Base-by-base conservation (phyloP, 2,113 vertebrate genomes). In the Nothocercus julius region DNA sequence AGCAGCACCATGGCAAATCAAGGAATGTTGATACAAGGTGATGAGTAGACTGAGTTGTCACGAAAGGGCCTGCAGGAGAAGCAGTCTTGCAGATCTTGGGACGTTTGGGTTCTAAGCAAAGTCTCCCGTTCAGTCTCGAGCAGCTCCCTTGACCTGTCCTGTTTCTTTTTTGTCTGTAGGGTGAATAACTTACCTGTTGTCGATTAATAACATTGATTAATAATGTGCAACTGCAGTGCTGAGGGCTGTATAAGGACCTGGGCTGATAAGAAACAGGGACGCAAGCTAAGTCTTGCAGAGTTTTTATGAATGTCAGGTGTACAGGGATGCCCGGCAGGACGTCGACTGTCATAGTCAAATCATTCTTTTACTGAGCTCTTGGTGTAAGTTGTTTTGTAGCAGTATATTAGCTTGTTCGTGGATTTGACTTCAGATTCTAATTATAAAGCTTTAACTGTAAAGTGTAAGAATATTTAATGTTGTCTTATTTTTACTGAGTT, bases 401-500 rank as follows among this genome's bases (percentile, higher is more conserved):
- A 36, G 4, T 66, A n/a, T 63, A 76, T 88, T 66, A 62, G 44
- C 79, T 85, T 84, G 59, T 77, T 92, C 69, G 74, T 92, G 93
- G 67, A 76, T 94, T 96, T 94, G 69, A 82, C 62, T 63, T 68
- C 45, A 76, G 73, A 56, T 62, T 69, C 69, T 84, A 25, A 69
- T 70, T 59, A 38, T 20, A 54, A 88, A 92, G 38, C 54, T 92
- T n/a, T 88, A 49, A 67, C 22, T 90, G 44, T 79, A 69, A 90
- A 19, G 9, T 72, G 19, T 95, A 74, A 87, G 67, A 70, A 45
- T 93, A 27, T 94, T 53, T 42, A 62, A 34, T 91, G 74, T 25
- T 86, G 62, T 28, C 91, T 91, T 87, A 92, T 87, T 93, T 91
- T 66, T 93, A 70, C 77, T 59, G 14, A 34, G 87, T 82, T 75